Evolutionary conservation across 2,888 invertebrate species (phyloP).

Genomic region (Nycteola revayana): DNA sequence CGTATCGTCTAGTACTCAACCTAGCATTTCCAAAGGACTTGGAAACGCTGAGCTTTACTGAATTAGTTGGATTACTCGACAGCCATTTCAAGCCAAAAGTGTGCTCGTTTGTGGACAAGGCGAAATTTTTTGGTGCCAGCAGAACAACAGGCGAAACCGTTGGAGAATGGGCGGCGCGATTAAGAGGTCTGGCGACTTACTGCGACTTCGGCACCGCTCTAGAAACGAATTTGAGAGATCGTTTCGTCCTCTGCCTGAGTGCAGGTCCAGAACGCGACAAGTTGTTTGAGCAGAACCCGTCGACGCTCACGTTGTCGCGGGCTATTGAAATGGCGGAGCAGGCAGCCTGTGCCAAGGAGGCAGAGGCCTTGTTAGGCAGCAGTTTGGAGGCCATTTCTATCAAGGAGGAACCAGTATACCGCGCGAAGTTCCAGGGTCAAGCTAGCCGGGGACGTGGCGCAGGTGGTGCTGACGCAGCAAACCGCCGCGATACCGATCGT

Average conservation of each 20-base stretch:
- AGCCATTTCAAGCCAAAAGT: neutral
- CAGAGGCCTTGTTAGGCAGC: neutral
- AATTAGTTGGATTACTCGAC: neutral
- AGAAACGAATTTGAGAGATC: constrained; percentile 16
- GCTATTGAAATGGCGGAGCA: neutral
- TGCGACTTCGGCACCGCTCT: constrained; percentile 21
- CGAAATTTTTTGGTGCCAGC: neutral
- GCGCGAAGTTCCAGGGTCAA: neutral
- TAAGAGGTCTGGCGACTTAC: constrained; percentile 5
- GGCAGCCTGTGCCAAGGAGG: neutral
- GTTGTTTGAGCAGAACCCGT: neutral
- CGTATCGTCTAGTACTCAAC: neutral
- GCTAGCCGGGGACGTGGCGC: neutral
- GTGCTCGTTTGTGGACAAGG: neutral
- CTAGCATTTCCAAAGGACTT: neutral
- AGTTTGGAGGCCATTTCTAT: neutral
- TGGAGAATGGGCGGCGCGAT: constrained; percentile 2
- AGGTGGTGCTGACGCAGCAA: too few relatives aligned
- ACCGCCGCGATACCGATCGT: neutral
- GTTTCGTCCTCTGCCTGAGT: neutral
- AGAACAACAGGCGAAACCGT: neutral
- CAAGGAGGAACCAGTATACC: neutral
- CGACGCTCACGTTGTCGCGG: neutral
- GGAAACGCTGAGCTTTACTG: neutral
- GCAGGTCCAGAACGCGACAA: neutral